Base-by-base conservation (phyloP, 2,888 invertebrate species). In the Lumbricus terrestris region DNA sequence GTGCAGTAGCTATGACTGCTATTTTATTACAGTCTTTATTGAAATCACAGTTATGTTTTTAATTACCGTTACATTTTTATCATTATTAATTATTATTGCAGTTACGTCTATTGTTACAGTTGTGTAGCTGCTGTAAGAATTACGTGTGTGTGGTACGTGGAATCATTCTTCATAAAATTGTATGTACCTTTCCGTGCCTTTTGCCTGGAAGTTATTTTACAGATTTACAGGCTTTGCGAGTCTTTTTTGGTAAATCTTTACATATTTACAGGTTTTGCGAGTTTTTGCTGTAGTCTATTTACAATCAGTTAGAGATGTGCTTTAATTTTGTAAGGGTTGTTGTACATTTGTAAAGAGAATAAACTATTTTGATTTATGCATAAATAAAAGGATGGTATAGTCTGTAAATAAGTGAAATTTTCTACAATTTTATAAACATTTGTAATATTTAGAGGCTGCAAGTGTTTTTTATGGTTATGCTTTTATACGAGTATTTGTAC, bases 151-250 rank as follows among this genome's bases (percentile, higher is more conserved):
- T 37, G 34, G 85, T 85, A 37, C 8, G n/a, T 20, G 85, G 20
- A 34, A 8, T 85, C 16, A 37, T 34, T 83, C 16, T 34, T 85
- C 20, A 35, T 35, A 1, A 85, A 85, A 85, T 85, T 85, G 2
- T 69, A n/a, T 85, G 37, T 85, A 34, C 37, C 85, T 85, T 85
- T 85, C 85, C 3, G 85, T 85, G 85, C 85, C 85, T 85, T 83
- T 85, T 85, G 85, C 85, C 85, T 85, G 85, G 85, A 85, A 85
- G 85, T 37, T 85, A 85, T 85, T 85, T 85, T 85, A 85, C 37
- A 85, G 34, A 85, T 35, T 34, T 85, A 85, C 69, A 69, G 69
- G 69, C n/a, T 69, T 69, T 69, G n/a, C n/a, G n/a, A 69, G 69
- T 69, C 69, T 69, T 47, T 69, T 69, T n/a, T 69, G 69, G 69